Conservation (phyloP, 1,140 invertebrate genomes). For the Habropoda laboriosa region DNA sequence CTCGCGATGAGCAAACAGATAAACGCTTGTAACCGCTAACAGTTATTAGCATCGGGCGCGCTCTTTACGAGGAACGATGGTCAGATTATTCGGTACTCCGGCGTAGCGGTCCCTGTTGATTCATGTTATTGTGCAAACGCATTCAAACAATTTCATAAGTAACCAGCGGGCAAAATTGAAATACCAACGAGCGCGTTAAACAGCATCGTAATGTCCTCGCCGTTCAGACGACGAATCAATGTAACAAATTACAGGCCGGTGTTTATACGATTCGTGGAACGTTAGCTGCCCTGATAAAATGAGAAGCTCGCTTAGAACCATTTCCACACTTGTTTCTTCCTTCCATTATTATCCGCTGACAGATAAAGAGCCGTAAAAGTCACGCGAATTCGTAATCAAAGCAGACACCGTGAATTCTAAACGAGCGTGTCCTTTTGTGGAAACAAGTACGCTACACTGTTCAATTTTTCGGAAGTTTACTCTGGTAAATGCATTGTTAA, state of each 20-base stretch:
- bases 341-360: background rate
- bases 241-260: background rate
- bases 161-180: background rate
- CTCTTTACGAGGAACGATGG: conserved; percentile 6
- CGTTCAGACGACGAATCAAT: background rate
- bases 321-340: background rate
- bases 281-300: background rate
- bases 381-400: background rate
- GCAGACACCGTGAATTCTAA: no score
- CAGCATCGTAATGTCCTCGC: background rate
- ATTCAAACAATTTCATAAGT: background rate
- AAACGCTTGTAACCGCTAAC: background rate
- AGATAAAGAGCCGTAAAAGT: background rate
- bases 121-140: background rate
- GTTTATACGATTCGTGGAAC: background rate
- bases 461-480: no score
- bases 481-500: no score
- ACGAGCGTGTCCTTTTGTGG: no score
- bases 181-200: background rate
- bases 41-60: background rate
- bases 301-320: background rate
- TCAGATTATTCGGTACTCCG: background rate
- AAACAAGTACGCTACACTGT: no score
- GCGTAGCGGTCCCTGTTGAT: background rate
- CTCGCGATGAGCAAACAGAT: background rate